Evolutionary conservation across 2,888 invertebrate genomes (phyloP).

Genomic region (Pedicia rivosa): DNA sequence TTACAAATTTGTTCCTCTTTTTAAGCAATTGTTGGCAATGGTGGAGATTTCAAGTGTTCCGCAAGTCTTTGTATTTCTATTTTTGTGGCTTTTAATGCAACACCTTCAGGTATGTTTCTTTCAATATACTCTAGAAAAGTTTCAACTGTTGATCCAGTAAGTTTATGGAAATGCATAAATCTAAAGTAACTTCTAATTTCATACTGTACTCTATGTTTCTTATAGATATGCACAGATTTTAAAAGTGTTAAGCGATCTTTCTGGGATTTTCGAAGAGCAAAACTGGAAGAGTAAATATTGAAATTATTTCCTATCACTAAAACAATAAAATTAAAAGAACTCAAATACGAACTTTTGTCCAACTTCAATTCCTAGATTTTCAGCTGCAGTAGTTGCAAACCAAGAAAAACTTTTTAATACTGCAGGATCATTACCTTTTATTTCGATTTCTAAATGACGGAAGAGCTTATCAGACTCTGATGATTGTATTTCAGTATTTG

Average conservation of each 20-base stretch:
- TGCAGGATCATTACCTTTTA: constrained; percentile 72
- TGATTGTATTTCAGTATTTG: not conserved
- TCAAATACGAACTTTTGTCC: constrained; percentile 44
- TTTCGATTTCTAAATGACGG: constrained; percentile 68
- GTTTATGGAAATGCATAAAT: constrained; percentile 60
- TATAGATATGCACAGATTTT: constrained; percentile 77
- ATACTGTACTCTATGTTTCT: constrained; percentile 91
- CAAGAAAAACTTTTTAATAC: constrained; percentile 77
- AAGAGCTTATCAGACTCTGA: constrained; percentile 54
- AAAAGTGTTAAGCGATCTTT: constrained; percentile 67
- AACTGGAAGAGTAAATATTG: constrained; percentile 37
- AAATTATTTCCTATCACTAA: no score
- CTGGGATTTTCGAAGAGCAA: constrained; percentile 51
- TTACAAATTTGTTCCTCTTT: no score
- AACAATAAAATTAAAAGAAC: constrained; percentile 3
- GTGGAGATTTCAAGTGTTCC: constrained; percentile 36
- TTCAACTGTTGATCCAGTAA: constrained; percentile 92
- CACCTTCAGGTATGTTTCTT: constrained; percentile 93
- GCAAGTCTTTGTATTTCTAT: constrained; percentile 42
- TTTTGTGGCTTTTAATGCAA: constrained; percentile 80
- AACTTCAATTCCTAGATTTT: constrained; percentile 60
- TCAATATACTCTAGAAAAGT: constrained; percentile 93
- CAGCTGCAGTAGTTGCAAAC: constrained; percentile 68
- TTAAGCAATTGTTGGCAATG: no score
- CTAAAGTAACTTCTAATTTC: constrained; percentile 87